Conservation (phyloP, 2,888 invertebrate species). For the Tortrix viridana region DNA sequence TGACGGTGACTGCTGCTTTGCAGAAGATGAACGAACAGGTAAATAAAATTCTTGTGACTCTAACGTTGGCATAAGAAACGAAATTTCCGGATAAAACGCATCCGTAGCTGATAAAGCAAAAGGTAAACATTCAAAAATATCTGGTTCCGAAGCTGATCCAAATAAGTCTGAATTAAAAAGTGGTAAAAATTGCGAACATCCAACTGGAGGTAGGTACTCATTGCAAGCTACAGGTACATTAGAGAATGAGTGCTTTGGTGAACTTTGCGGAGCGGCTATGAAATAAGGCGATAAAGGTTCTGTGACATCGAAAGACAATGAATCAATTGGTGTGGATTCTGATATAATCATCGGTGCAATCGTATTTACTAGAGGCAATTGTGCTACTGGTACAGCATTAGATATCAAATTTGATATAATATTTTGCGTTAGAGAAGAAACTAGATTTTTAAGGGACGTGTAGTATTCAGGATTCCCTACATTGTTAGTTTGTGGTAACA, state of each 20-base stretch:
- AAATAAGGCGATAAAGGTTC: slow-evolving; percentile 10
- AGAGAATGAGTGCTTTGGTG: slow-evolving; percentile 1
- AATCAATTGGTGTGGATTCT: background rate
- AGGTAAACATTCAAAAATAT: slow-evolving; percentile 5
- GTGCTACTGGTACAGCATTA: slow-evolving; percentile 5
- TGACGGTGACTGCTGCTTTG: background rate
- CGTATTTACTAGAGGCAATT: slow-evolving; percentile 25
- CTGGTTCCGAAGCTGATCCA: background rate
- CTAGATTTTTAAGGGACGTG: slow-evolving; percentile 20
- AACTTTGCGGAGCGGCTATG: background rate
- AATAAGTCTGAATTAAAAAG: slow-evolving; percentile 12
- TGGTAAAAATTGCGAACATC: slow-evolving; percentile 1
- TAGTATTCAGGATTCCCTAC: background rate
- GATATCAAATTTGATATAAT: slow-evolving; percentile 19
- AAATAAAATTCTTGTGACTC: background rate
- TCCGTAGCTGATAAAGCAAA: slow-evolving; percentile 5
- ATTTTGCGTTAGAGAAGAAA: slow-evolving; percentile 20
- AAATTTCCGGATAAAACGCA: slow-evolving; percentile 11
- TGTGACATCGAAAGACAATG: slow-evolving; percentile 11
- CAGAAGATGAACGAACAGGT: background rate
- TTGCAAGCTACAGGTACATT: slow-evolving; percentile 29
- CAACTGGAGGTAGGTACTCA: slow-evolving; percentile 30
- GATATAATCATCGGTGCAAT: background rate
- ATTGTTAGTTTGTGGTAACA: slow-evolving; percentile 7
- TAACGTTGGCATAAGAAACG: background rate